phyloP scores from a whole-genome alignment of 2,797 vertebrate genomes.

The Cryptoblepharus egeriae region DNA sequence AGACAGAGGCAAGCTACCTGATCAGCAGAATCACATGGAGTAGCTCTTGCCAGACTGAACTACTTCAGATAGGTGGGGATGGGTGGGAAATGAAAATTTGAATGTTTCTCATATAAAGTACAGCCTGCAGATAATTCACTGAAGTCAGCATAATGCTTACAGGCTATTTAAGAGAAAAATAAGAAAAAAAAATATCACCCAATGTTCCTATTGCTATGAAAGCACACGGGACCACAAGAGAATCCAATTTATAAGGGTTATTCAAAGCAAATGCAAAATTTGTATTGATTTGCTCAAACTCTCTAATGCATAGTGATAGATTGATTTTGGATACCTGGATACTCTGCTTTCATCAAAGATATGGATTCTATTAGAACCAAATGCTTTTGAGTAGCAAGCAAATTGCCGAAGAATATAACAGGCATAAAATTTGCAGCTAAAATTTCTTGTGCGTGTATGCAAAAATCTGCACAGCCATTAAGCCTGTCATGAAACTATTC shows the following conservation, averaged over 20 bases:
- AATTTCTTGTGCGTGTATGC: not conserved
- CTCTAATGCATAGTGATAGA: conserved; percentile 17
- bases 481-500: conserved; percentile 9
- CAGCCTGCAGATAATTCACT: not conserved
- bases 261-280: conserved; percentile 16
- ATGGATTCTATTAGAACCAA: conserved; percentile 16
- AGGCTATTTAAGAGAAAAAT: not conserved
- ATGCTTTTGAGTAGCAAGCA: not conserved
- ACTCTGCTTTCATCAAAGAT: conserved; percentile 17
- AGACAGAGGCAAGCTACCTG: not conserved
- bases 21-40: not conserved
- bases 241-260: conserved; percentile 4
- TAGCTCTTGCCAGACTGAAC: not conserved
- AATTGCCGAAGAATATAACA: not conserved
- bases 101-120: not conserved
- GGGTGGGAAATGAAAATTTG: not conserved
- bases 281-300: conserved; percentile 15
- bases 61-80: not conserved
- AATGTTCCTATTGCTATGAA: not conserved
- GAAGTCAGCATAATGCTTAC: not conserved
- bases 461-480: conserved; percentile 8
- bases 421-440: not conserved
- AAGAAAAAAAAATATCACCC: not conserved
- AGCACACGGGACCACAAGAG: not conserved
- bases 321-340: conserved; percentile 24